Evolutionary conservation across 2,888 invertebrate genomes (phyloP), one percentile per base, ranked within the genome.

Genomic region (Erebia palarica): DNA sequence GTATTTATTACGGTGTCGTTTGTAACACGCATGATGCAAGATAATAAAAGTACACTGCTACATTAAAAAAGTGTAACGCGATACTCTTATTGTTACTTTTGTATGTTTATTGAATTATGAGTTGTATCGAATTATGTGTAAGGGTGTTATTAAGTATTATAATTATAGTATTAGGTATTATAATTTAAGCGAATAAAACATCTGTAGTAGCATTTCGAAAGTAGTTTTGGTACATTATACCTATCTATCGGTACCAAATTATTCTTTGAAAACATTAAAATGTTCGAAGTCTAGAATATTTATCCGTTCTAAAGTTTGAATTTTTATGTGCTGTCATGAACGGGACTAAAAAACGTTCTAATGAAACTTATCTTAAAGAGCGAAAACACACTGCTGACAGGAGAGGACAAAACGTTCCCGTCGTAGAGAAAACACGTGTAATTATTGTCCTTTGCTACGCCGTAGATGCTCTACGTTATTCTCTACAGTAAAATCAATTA

Each of bases 51-150:
- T 57, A 5, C 10, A 49, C 11, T 65, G 11, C 11, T 21, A 13
- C n/a, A 49, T 21, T 4, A 0, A 59, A 49, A 69, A 64, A 58
- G 69, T 69, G 59, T 73, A 71, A 64, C 47, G 59, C 71, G 71
- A 69, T 67, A 71, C 57, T 70, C 59, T 58, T 68, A 55, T 65
- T 72, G 51, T 61, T 60, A 59, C 47, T 47, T 69, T 68, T 68
- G 47, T 51, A 42, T 67, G 27, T 68, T 67, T 67, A 67, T 60
- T 67, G 67, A 67, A 67, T 67, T 59, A 67, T 44, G n/a, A 63
- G 49, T 63, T 63, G 57, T 44, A 66, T 18, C 44, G 21, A 65
- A 65, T 66, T 66, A 57, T 66, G 57, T 18, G 44, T 57, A 53
- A 55, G 65, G 57, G 57, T 65, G 47, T 58, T 66, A 66, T 14